Percentiles rank a stretch among this genome's conserved stretches.
Evolutionary conservation across 2,797 vertebrate genomes (phyloP).

Genomic region (Kryptolebias ocellatus): DNA sequence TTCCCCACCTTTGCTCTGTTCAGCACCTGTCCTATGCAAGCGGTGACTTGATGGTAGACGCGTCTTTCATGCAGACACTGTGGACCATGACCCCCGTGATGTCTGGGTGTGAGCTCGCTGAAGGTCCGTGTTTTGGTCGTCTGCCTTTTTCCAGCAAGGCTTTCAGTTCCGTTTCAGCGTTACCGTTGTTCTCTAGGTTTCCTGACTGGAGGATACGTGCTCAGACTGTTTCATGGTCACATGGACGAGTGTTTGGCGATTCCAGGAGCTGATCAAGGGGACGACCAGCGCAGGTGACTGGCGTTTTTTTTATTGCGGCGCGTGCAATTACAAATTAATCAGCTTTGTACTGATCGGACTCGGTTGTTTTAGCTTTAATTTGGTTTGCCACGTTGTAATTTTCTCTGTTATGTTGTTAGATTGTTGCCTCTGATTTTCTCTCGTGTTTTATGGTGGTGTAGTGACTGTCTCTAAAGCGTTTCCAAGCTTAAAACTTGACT

Average conservation of each 20-base stretch:
- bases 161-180: background rate
- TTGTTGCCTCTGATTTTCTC: background rate
- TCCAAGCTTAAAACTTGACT: no score
- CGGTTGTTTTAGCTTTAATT: no score
- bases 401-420: no score
- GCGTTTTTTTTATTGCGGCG: background rate
- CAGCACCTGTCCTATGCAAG: conserved; percentile 95
- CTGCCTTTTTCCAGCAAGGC: background rate
- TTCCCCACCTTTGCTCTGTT: conserved; percentile 7
- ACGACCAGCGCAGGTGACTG: conserved; percentile 89
- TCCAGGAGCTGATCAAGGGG: conserved; percentile 88
- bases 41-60: conserved; percentile 93
- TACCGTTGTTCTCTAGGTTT: conserved; percentile 78
- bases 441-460: background rate
- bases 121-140: conserved; percentile 77
- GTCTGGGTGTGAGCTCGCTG: conserved; percentile 89
- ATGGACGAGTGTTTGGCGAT: conserved; percentile 96
- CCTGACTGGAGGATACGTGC: conserved; percentile 90
- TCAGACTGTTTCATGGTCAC: conserved; percentile 93
- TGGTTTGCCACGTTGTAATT: no score
- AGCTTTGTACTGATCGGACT: no score
- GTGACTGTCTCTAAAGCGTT: no score
- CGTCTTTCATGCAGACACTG: conserved; percentile 97
- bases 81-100: conserved; percentile 98
- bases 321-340: no score